A percentile compares a stretch with the other conserved stretches of the same genome.
Evolutionary conservation across 2,888 invertebrate species (phyloP).

Genomic region (Melanargia galathea): DNA sequence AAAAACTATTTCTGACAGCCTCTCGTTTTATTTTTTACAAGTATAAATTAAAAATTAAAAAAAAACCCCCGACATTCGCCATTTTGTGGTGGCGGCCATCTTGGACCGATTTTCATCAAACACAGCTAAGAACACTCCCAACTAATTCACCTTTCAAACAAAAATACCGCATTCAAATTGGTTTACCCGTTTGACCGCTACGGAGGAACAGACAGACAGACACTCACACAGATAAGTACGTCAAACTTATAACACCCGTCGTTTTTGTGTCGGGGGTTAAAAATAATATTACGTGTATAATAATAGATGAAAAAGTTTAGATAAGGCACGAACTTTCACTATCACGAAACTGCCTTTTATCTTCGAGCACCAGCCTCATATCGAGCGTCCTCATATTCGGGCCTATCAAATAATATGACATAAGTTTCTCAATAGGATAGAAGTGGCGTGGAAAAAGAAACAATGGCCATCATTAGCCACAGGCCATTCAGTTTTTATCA

Average conservation of each 20-base stretch:
- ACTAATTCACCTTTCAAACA: too few species aligned
- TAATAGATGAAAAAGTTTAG: constrained; percentile 45
- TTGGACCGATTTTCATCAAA: too few species aligned
- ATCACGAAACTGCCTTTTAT: constrained; percentile 53
- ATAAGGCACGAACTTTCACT: constrained; percentile 63
- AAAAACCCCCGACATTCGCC: too few species aligned
- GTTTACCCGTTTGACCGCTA: too few species aligned
- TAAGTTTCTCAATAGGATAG: constrained; percentile 26
- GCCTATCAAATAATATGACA: constrained; percentile 24
- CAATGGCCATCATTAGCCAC: constrained; percentile 28
- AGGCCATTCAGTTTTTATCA: constrained; percentile 10
- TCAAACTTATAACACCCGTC: too few species aligned
- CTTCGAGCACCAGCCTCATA: constrained; percentile 46
- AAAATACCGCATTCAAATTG: too few species aligned
- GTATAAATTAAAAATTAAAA: too few species aligned
- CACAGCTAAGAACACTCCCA: too few species aligned
- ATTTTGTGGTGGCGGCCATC: too few species aligned
- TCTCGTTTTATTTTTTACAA: neutral
- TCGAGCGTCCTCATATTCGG: constrained; percentile 30
- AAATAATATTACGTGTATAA: neutral
- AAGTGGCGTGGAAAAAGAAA: constrained; percentile 28
- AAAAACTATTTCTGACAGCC: neutral
- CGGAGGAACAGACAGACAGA: too few species aligned
- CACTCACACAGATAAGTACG: too few species aligned
- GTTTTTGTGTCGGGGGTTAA: too few species aligned